These are phyloP conservation scores for Bombylius major DNA, from an alignment of 2,888 invertebrate species.

Conservation along the genomic window DNA sequence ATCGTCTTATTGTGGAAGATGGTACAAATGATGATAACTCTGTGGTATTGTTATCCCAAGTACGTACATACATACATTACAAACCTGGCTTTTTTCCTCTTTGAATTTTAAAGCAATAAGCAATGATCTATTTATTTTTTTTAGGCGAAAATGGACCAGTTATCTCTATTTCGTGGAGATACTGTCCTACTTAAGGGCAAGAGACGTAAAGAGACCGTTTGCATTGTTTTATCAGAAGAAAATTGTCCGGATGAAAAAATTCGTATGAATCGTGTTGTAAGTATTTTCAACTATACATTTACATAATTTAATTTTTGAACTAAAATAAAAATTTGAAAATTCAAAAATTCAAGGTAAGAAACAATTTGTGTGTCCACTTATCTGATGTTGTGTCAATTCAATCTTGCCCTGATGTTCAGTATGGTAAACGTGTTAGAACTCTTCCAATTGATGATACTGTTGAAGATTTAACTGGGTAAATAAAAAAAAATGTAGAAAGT, in stretches of 20 bases:
- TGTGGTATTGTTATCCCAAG: constrained; percentile 92
- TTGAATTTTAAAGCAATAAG: too few species aligned
- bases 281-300: not conserved
- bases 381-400: constrained; percentile 94
- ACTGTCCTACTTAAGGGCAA: constrained; percentile 96
- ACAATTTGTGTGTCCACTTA: constrained; percentile 88
- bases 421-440: constrained; percentile 95
- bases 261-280: constrained; percentile 89
- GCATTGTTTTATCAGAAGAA: constrained; percentile 94
- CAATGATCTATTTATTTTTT: not conserved
- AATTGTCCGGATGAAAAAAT: constrained; percentile 95
- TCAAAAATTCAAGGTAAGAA: constrained; percentile 41
- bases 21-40: constrained; percentile 98
- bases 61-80: constrained; percentile 27
- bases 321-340: not conserved
- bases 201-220: constrained; percentile 92
- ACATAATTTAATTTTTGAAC: too few species aligned
- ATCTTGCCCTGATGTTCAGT: constrained; percentile 92
- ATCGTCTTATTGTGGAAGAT: constrained; percentile 95
- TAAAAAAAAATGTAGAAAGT: not conserved
- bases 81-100: too few species aligned
- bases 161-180: constrained; percentile 94
- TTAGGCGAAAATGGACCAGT: constrained; percentile 94
- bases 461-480: constrained; percentile 89
- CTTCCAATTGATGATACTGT: constrained; percentile 98